These are phyloP conservation scores for Atta colombica DNA, from an alignment of 1,140 invertebrate genomes.

Conservation along the genomic window DNA sequence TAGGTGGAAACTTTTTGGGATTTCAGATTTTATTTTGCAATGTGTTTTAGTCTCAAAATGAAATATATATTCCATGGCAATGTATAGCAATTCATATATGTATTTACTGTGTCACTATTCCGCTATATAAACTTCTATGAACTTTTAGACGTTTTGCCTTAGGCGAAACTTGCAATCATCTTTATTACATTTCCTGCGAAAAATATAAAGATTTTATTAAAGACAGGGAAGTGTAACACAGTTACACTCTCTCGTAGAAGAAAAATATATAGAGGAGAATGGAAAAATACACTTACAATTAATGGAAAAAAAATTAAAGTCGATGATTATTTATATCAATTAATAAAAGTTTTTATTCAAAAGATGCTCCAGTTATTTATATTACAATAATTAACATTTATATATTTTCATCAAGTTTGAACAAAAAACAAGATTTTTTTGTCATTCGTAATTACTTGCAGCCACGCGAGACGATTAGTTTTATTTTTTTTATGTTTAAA, in stretches of 20 bases:
- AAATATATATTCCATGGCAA: background rate
- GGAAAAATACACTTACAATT: too few relatives aligned
- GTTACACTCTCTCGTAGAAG: background rate
- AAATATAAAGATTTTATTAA: background rate
- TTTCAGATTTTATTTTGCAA: conserved; percentile 2
- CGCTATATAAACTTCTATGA: background rate
- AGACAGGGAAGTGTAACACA: background rate
- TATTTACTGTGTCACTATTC: too few relatives aligned
- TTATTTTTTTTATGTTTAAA: too few relatives aligned
- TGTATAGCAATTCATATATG: background rate
- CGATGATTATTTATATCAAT: too few relatives aligned
- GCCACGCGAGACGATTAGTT: too few relatives aligned
- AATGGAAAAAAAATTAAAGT: too few relatives aligned
- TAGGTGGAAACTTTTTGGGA: background rate
- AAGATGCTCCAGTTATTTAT: too few relatives aligned
- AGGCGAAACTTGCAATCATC: background rate
- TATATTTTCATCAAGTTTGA: too few relatives aligned
- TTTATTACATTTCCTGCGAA: background rate
- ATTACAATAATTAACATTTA: too few relatives aligned
- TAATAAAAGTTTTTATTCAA: too few relatives aligned
- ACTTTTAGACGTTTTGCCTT: background rate
- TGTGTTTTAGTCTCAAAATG: background rate
- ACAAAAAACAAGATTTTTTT: too few relatives aligned
- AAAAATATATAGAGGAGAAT: background rate
- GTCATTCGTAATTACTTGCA: too few relatives aligned